phyloP scores from a whole-genome alignment of 2,888 invertebrate species.

The Idaea dimidiata region DNA sequence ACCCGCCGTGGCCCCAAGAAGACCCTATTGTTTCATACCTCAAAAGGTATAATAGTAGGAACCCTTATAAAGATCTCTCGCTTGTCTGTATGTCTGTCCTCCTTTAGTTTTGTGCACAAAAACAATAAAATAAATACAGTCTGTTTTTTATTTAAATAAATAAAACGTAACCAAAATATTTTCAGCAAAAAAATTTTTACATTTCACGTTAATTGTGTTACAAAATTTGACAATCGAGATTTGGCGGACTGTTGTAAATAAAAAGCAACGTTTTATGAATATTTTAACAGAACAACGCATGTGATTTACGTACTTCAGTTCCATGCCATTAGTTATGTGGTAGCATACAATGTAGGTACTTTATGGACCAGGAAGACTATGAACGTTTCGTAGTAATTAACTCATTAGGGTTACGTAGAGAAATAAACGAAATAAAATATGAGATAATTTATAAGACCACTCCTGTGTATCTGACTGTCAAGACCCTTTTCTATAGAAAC shows the following conservation, averaged over 20 bases:
- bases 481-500: too few relatives aligned
- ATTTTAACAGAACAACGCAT: slow-evolving; percentile 5
- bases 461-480: too few relatives aligned
- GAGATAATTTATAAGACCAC: too few relatives aligned
- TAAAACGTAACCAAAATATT: slow-evolving; percentile 17
- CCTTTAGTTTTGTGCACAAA: too few relatives aligned
- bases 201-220: slow-evolving; percentile 32
- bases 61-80: too few relatives aligned
- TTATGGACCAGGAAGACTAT: not conserved
- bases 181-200: slow-evolving; percentile 21
- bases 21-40: too few relatives aligned
- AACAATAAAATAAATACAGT: not conserved
- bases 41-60: too few relatives aligned
- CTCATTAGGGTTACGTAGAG: not conserved
- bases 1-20: too few relatives aligned
- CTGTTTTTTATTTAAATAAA: too few relatives aligned
- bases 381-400: not conserved
- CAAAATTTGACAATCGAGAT: slow-evolving; percentile 20
- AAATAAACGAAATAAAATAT: too few relatives aligned
- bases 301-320: not conserved
- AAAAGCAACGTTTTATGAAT: slow-evolving; percentile 25
- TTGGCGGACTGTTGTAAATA: slow-evolving; percentile 27
- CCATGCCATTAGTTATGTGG: not conserved
- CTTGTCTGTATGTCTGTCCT: too few relatives aligned
- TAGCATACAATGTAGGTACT: not conserved